Evolutionary conservation across 2,888 invertebrate genomes (phyloP), one percentile per base, ranked within the genome.

Genomic region (Synergus laeviventris): DNA sequence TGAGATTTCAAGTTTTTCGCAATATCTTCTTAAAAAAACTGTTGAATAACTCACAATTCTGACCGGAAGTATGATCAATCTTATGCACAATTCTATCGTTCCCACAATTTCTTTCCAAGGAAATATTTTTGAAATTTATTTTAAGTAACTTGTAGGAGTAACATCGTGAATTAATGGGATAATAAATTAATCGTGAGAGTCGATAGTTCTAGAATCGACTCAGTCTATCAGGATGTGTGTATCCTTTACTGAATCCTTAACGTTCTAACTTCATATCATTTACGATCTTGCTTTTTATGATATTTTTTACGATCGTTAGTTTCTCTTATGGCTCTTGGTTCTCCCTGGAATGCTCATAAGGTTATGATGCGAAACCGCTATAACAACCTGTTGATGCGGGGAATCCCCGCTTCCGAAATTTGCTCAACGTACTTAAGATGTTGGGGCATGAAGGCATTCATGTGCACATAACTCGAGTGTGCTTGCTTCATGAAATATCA

Each of bases 301-400:
- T 49, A 70, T 70, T 70, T 54, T 70, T 70, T 54, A 70, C 70
- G 70, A 70, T 24, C 49, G 31, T 49, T 49, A 49, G 42, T 45
- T 36, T 36, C 62, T 62, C 62, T 62, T 36, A 18, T 62, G 62
- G 36, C n/a, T 62, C n/a, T 70, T 54, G 49, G 31, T 9, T 49
- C 70, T 66, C 66, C 45, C 66, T 70, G 31, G 49, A 49, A 70
- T 21, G 39, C 21, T 64, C 42, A 64, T 64, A 64, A 42, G 64
- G 42, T 70, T 70, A 70, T 70, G 70, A 70, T 45, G 12, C 62
- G 36, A 62, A 24, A 45, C 45, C 14, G 31, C 45, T 77, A 79
- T 80, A 74, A 80, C 79, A 80, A 81, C 80, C 79, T 81, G 81
- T 79, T 81, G 81, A 81, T 81, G 74, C 78, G 66, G 76, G 54